Evolutionary conservation across 2,797 vertebrate species (phyloP).

Genomic region (Alauda arvensis): DNA sequence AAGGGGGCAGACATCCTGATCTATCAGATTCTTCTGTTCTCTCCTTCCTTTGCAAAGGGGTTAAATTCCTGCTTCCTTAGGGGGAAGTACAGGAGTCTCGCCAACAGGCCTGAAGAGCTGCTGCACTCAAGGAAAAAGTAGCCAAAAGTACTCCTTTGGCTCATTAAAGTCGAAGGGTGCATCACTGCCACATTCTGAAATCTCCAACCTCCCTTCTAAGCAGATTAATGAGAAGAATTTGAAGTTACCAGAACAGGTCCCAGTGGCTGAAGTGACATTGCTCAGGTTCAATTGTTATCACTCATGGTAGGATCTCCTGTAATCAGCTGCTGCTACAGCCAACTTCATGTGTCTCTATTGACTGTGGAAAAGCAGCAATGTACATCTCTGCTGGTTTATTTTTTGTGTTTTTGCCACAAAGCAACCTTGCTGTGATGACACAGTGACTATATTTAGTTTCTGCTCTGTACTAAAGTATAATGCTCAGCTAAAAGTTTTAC

Average conservation of each 20-base stretch:
- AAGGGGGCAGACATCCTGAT: neutral
- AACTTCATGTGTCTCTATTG: neutral
- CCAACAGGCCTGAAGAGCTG: neutral
- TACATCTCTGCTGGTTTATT: neutral
- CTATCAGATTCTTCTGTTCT: neutral
- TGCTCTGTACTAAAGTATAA: neutral
- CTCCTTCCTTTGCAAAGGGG: neutral
- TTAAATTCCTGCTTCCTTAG: neutral
- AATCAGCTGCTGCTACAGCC: neutral
- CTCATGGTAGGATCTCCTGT: neutral
- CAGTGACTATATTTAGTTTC: neutral
- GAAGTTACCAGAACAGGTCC: neutral
- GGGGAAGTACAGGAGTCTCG: fast-evolving
- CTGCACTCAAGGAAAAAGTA: neutral
- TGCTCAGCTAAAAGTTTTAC: neutral
- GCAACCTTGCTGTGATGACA: conserved; percentile 2
- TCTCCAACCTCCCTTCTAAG: neutral
- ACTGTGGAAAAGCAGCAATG: neutral
- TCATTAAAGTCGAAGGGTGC: neutral
- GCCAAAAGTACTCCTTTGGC: neutral
- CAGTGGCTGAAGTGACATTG: neutral
- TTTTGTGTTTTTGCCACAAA: conserved; percentile 4
- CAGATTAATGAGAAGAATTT: neutral
- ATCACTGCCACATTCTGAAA: neutral
- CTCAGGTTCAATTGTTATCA: neutral